These are phyloP conservation scores for Saccostrea cuccullata DNA, from an alignment of 1,140 invertebrate species.

Conservation along the genomic window DNA sequence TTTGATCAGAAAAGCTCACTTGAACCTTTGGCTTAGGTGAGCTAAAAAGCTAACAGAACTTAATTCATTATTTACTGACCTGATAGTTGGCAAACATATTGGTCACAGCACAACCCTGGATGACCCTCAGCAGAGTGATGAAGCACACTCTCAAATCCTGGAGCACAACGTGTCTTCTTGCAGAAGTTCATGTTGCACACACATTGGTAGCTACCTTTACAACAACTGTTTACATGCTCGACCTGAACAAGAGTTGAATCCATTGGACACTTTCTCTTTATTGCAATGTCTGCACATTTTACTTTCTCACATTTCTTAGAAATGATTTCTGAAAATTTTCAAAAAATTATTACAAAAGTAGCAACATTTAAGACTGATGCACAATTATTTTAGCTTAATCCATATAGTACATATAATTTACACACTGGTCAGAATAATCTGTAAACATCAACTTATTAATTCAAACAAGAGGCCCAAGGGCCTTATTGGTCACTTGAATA, in stretches of 20 bases:
- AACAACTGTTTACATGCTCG: conserved; percentile 55
- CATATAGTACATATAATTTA: too few relatives aligned
- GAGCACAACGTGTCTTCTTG: conserved; percentile 61
- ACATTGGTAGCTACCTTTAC: conserved; percentile 56
- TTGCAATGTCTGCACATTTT: conserved; percentile 57
- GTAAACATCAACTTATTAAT: too few relatives aligned
- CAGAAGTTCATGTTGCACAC: conserved; percentile 63
- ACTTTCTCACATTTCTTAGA: conserved; percentile 62
- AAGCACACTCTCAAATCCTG: conserved; percentile 65
- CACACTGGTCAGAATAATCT: too few relatives aligned
- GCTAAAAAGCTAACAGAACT: too few relatives aligned
- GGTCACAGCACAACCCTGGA: conserved; percentile 75
- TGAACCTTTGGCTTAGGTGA: too few relatives aligned
- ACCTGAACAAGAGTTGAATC: conserved; percentile 63
- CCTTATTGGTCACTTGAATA: too few relatives aligned
- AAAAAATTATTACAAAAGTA: too few relatives aligned
- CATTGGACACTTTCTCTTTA: conserved; percentile 61
- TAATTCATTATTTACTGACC: conserved; percentile 65
- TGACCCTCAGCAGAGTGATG: conserved; percentile 60
- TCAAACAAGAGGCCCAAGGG: too few relatives aligned
- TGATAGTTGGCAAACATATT: conserved; percentile 71
- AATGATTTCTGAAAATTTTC: conserved; percentile 48
- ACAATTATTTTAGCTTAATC: too few relatives aligned
- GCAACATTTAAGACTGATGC: too few relatives aligned
- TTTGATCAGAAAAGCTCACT: too few relatives aligned